Evolutionary conservation across 2,797 vertebrate genomes (phyloP).

Genomic region (Fistularia commersonii): DNA sequence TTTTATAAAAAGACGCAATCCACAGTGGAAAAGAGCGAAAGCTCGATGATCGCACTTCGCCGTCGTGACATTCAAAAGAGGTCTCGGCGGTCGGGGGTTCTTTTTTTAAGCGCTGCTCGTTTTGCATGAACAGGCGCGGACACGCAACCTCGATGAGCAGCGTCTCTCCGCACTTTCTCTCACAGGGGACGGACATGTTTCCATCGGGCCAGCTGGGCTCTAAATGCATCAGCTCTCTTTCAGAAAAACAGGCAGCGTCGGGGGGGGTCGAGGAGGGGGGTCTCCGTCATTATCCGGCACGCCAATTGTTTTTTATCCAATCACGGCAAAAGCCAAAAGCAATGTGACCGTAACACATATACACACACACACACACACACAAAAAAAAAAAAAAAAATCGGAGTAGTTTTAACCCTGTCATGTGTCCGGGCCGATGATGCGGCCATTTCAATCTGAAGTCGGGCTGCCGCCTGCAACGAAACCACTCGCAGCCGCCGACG

Average conservation of each 20-base stretch:
- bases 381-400: no score
- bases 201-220: constrained; percentile 58
- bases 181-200: constrained; percentile 63
- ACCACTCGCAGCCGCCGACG: no score
- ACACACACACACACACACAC: no score
- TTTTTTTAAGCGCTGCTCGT: constrained; percentile 46
- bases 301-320: no score
- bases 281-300: constrained; percentile 1
- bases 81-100: constrained; percentile 30
- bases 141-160: constrained; percentile 56
- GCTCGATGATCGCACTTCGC: constrained; percentile 9
- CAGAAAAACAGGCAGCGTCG: constrained; percentile 33
- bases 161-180: constrained; percentile 51
- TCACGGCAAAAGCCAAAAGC: constrained; percentile 17
- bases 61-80: constrained; percentile 12
- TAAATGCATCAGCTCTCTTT: constrained; percentile 29
- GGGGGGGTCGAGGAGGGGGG: constrained; percentile 4
- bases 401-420: no score
- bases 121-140: constrained; percentile 58
- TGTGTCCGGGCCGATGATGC: no score
- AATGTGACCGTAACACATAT: constrained; percentile 35
- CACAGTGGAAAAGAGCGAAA: constrained; percentile 9
- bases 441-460: no score
- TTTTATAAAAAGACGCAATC: constrained; percentile 18
- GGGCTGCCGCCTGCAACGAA: no score